phyloP scores from a whole-genome alignment of 2,888 invertebrate species.

The Dioctria rufipes region DNA sequence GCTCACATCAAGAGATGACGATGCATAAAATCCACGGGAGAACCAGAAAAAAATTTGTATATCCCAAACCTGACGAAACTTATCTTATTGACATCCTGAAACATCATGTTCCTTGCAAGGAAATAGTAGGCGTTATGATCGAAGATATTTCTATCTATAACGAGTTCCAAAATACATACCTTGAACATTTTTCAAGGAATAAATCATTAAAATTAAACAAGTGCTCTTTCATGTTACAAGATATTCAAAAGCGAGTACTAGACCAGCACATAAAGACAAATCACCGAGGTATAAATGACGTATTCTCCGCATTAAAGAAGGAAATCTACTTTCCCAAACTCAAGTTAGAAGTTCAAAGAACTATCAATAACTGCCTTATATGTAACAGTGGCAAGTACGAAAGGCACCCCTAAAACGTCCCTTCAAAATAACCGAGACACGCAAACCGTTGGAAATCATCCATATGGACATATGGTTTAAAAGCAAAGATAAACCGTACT shows the following conservation, averaged over 20 bases:
- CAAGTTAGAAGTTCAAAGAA: too few species aligned
- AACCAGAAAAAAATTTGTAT: constrained; percentile 32
- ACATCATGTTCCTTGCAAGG: constrained; percentile 30
- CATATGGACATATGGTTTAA: constrained; percentile 47
- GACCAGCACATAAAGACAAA: too few species aligned
- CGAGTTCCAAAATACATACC: too few species aligned
- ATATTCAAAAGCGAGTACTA: too few species aligned
- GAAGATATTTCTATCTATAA: too few species aligned
- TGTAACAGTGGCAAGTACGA: too few species aligned
- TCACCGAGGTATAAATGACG: constrained; percentile 15
- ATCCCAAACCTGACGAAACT: neutral
- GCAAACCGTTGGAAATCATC: constrained; percentile 35
- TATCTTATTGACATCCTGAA: too few species aligned
- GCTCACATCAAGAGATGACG: too few species aligned
- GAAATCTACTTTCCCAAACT: too few species aligned
- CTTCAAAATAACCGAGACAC: constrained; percentile 50
- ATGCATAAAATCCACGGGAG: constrained; percentile 1
- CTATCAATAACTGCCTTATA: too few species aligned
- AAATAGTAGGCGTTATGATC: constrained; percentile 33
- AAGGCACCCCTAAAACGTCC: constrained; percentile 43
- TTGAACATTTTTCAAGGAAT: too few species aligned
- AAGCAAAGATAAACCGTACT: constrained; percentile 8
- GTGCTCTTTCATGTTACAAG: too few species aligned
- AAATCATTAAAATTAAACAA: constrained; percentile 13
- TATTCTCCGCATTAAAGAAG: constrained; percentile 33